Evolutionary conservation across 2,797 vertebrate genomes (phyloP).

Genomic region (Microctenopoma steveboyesi): DNA sequence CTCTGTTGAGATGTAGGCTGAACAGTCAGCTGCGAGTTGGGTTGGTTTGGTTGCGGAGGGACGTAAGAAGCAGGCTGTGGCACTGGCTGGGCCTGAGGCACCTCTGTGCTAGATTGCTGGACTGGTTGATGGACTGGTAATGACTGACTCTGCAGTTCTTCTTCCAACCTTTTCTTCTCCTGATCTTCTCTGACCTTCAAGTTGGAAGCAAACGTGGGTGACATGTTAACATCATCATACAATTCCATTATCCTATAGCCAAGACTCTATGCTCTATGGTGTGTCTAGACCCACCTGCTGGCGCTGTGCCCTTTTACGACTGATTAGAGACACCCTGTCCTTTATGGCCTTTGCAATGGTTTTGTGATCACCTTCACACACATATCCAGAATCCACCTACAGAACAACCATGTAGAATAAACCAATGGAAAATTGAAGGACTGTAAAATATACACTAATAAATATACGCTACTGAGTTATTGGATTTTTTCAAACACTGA

Average conservation of each 20-base stretch:
- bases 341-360: conserved; percentile 99
- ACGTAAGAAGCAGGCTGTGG: conserved; percentile 60
- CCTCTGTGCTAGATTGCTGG: conserved; percentile 60
- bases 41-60: conserved; percentile 66
- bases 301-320: conserved; percentile 93
- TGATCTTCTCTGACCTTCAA: conserved; percentile 91
- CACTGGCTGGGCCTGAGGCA: conserved; percentile 60
- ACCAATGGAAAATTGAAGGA: background rate
- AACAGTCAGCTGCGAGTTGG: conserved; percentile 78
- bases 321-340: conserved; percentile 96
- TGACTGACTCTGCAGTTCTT: conserved; percentile 81
- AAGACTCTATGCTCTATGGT: background rate
- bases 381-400: conserved; percentile 97
- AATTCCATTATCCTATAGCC: background rate
- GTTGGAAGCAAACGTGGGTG: background rate
- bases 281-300: conserved; percentile 80
- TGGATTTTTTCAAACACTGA: background rate
- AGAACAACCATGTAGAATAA: conserved; percentile 24
- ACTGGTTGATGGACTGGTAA: conserved; percentile 52
- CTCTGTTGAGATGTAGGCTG: conserved; percentile 69
- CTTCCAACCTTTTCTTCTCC: conserved; percentile 91
- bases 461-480: background rate
- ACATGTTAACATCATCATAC: conserved; percentile 6
- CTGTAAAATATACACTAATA: background rate
- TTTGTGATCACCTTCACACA: conserved; percentile 98